These are phyloP conservation scores for Ennomos fuscantarius DNA, from an alignment of 2,888 invertebrate species.

Conservation along the genomic window DNA sequence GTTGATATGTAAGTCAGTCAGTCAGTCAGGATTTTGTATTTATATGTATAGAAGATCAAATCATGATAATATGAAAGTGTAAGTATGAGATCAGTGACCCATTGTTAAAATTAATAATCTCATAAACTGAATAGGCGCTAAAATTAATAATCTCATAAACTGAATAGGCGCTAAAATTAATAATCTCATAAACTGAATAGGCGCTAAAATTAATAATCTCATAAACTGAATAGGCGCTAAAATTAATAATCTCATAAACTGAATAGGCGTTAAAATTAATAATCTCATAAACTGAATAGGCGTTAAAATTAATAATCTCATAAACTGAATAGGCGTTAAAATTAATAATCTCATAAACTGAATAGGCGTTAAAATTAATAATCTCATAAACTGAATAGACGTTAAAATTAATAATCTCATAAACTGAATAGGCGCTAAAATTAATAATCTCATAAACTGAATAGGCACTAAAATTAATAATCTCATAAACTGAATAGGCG, in stretches of 20 bases:
- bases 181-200: conserved; percentile 27
- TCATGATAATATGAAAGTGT: no score
- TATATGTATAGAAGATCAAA: no score
- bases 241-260: conserved; percentile 29
- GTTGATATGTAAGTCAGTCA: no score
- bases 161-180: conserved; percentile 23
- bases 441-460: conserved; percentile 28
- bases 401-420: conserved; percentile 26
- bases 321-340: conserved; percentile 28
- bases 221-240: conserved; percentile 26
- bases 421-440: conserved; percentile 27
- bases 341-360: conserved; percentile 28
- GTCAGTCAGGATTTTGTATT: no score
- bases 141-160: conserved; percentile 30
- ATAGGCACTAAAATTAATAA: conserved; percentile 23
- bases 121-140: conserved; percentile 27
- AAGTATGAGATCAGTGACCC: no score
- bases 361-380: conserved; percentile 23
- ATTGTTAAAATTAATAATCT: conserved; percentile 21
- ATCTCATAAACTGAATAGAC: conserved; percentile 27
- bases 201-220: conserved; percentile 25
- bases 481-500: conserved; percentile 27
- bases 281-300: conserved; percentile 27
- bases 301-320: conserved; percentile 24
- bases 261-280: conserved; percentile 24